A percentile compares a stretch with the other conserved stretches of the same genome.
Evolutionary conservation across 2,113 vertebrate genomes (phyloP).

Genomic region (Prinia subflava): DNA sequence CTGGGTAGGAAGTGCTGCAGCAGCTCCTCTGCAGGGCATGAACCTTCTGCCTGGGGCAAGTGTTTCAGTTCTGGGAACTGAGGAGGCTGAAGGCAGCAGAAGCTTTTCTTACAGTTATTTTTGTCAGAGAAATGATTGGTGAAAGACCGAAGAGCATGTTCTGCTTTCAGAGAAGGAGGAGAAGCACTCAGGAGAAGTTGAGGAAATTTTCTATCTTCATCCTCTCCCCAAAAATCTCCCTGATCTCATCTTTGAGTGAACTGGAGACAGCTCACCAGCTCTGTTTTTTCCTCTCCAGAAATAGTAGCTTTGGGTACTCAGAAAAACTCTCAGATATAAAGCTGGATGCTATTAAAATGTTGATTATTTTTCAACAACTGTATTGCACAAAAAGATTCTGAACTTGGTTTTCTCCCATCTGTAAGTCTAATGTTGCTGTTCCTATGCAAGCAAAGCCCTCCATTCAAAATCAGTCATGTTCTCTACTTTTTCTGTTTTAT

Average conservation of each 20-base stretch:
- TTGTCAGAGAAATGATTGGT: not conserved
- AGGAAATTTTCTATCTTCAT: not conserved
- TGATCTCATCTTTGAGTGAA: not conserved
- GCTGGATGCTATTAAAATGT: not conserved
- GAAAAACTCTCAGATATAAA: not conserved
- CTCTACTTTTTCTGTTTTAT: not conserved
- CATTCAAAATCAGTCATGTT: not conserved
- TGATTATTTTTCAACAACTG: slow-evolving; percentile 21
- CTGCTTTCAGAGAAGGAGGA: not conserved
- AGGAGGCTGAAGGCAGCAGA: not conserved
- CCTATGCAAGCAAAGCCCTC: not conserved
- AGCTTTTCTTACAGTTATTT: not conserved
- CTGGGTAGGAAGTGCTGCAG: not conserved
- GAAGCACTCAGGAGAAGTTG: not conserved
- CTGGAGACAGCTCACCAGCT: not conserved
- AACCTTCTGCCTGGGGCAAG: not conserved
- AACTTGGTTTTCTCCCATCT: slow-evolving; percentile 25
- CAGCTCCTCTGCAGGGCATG: not conserved
- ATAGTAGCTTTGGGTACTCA: not conserved
- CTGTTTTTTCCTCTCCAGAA: not conserved
- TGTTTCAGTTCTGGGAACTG: not conserved
- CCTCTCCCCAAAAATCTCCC: not conserved
- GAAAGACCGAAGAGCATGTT: not conserved
- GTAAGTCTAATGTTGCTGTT: not conserved
- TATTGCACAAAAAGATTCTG: not conserved